Base-by-base conservation (phyloP, 2,797 vertebrate species). In the Neoniphon sammara region DNA sequence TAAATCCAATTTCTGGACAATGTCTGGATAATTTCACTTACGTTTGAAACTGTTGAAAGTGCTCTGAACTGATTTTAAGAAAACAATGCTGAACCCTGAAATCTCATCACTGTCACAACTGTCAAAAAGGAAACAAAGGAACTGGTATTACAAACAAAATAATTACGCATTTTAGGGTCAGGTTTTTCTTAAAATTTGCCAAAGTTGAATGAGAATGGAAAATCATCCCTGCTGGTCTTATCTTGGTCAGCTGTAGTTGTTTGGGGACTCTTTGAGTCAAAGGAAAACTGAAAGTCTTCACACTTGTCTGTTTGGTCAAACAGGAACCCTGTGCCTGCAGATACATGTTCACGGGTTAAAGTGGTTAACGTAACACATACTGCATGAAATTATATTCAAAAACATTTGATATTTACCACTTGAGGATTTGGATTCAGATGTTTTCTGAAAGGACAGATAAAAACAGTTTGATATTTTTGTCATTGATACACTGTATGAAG, bases 171-270 rank as follows among this genome's bases (percentile, higher is more conserved):
- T 31, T 21, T 66, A 54, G 8, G 20, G 3, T 39, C 31, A 42
- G 17, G n/a, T 17, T 2, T 34, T 69, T 56, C 14, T 42, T 49
- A 17, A 6, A 81, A 64, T 49, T 80, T 80, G 72, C 75, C 93
- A 79, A 94, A 94, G 83, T 83, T 91, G 73, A 95, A 93, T 23
- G 91, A 92, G 86, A 95, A 95, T 15, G 94, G 86, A 72, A 93
- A 93, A 0, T 86, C 85, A 0, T 93, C 85, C 12, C 7, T 70
- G 25, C 23, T 15, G 44, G 52, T 66, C 58, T 85, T 78, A 9
- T 87, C 85, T 63, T 79, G 83, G 34, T 80, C 49, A 47, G 52
- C 30, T 1, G 64, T 52, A 11, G 67, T 57, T 44, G 66, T 57
- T 30, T 67, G 66, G 52, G 91, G 87, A 49, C 83, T 92, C 34